Conservation (phyloP, 2,888 invertebrate species). For the Ditula angustiorana region DNA sequence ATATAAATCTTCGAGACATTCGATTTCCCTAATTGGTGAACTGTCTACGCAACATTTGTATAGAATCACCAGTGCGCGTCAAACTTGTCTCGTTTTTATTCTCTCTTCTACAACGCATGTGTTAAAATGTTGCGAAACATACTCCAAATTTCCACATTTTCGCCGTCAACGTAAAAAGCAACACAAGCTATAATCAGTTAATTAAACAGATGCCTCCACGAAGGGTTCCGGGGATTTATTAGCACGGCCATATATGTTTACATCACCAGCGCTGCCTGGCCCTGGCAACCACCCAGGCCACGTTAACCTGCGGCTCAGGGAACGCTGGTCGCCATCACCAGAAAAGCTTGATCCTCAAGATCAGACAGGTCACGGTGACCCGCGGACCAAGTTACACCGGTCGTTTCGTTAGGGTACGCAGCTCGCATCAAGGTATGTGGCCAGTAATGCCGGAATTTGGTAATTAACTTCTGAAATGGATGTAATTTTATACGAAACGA, state of each 20-base stretch:
- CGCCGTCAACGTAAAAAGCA: conserved; percentile 5
- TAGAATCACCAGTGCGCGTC: too few species aligned
- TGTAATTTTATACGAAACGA: conserved; percentile 33
- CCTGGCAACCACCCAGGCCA: neutral
- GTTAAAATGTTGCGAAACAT: too few species aligned
- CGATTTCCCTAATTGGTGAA: too few species aligned
- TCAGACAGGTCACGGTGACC: too few species aligned
- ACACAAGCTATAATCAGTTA: conserved; percentile 34
- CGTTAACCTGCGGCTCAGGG: neutral
- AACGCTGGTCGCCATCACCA: neutral
- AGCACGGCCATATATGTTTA: conserved; percentile 9
- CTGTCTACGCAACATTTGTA: too few species aligned
- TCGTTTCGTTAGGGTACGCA: neutral
- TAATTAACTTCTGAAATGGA: conserved; percentile 35
- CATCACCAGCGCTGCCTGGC: neutral
- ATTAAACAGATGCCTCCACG: conserved; percentile 36
- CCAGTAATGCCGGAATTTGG: conserved; percentile 34
- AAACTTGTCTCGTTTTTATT: too few species aligned
- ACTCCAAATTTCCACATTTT: conserved; percentile 14
- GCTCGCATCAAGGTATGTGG: conserved; percentile 19
- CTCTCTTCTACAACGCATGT: too few species aligned
- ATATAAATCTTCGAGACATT: too few species aligned
- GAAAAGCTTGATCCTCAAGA: neutral
- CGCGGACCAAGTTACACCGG: neutral
- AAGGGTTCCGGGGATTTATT: conserved; percentile 30